Evolutionary conservation across 1,140 invertebrate species (phyloP), one percentile per base, ranked within the genome.

Genomic region (Drosophila mauritiana): DNA sequence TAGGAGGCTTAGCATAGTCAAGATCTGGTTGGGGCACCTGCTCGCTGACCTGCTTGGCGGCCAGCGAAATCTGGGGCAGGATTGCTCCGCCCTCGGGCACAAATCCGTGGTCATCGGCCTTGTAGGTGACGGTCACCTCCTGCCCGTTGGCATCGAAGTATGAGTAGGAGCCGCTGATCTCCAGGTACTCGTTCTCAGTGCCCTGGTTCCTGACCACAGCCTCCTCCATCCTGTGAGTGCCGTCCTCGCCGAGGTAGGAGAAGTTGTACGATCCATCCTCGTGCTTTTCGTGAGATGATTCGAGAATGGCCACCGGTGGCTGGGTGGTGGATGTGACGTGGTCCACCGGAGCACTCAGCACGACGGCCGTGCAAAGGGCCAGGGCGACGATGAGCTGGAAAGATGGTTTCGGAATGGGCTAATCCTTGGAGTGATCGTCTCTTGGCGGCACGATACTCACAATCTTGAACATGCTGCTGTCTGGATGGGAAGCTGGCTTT

Each of bases 241-340:
- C 91, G 51, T 92, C 91, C 22, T 80, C 91, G 11, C 72, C 72
- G n/a, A 88, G 74, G 34, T 83, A 92, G 17, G 67, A 74, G 59
- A 92, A 92, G 31, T 76, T 76, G 46, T 92, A 92, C 6, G 91
- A 90, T 31, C 91, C 91, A 68, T 92, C 91, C 27, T 75, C 51
- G 22, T 85, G 40, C 56, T 90, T 83, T 25, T 88, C 77, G 20
- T 78, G 63, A 4, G 53, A 62, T 0, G 89, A 90, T 3, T 92
- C 84, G 25, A 92, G 37, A 42, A 92, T 92, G 6, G 77, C 84
- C 36, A 92, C 62, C 0, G 76, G 77, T 7, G 81, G 52, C 15
- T 59, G 63, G 4, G 69, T 64, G 3, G 61, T 75, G 1, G 59
- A 13, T n/a, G 25, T 48, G 6, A 22, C 48, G 22, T 63, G 57